Evolutionary conservation across 2,797 vertebrate genomes (phyloP).

Genomic region (Sebastes steindachneri): DNA sequence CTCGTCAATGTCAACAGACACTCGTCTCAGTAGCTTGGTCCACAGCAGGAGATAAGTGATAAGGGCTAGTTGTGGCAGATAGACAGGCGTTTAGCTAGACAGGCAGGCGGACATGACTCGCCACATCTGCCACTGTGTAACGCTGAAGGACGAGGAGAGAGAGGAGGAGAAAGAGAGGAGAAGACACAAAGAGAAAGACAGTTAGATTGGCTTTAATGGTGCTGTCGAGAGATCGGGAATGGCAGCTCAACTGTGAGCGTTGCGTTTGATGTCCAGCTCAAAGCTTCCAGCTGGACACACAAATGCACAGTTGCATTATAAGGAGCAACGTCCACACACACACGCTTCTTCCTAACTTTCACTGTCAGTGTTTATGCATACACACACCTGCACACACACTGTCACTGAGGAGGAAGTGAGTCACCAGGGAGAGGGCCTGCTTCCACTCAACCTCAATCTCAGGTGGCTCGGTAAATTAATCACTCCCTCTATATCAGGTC

Average conservation of each 20-base stretch:
- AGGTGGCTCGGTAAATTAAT: constrained; percentile 74
- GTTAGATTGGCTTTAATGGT: constrained; percentile 2
- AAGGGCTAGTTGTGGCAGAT: constrained; percentile 30
- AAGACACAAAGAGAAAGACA: not conserved
- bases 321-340: not conserved
- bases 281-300: not conserved
- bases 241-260: not conserved
- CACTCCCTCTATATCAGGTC: constrained; percentile 51
- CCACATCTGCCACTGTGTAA: constrained; percentile 46
- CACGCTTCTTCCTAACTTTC: not conserved
- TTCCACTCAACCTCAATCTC: constrained; percentile 69
- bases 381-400: not conserved
- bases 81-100: constrained; percentile 37
- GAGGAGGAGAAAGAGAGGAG: constrained; percentile 1
- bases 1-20: constrained; percentile 52
- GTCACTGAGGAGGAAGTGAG: constrained; percentile 46
- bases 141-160: constrained; percentile 35
- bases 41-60: constrained; percentile 61
- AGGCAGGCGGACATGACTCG: constrained; percentile 30
- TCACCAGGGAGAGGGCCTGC: constrained; percentile 55
- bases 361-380: not conserved
- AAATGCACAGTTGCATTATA: not conserved
- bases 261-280: constrained; percentile 14
- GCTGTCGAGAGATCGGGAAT: constrained; percentile 10
- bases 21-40: constrained; percentile 45